Evolutionary conservation across 2,888 invertebrate genomes (phyloP).

Genomic region (Synanthedon vespiformis): DNA sequence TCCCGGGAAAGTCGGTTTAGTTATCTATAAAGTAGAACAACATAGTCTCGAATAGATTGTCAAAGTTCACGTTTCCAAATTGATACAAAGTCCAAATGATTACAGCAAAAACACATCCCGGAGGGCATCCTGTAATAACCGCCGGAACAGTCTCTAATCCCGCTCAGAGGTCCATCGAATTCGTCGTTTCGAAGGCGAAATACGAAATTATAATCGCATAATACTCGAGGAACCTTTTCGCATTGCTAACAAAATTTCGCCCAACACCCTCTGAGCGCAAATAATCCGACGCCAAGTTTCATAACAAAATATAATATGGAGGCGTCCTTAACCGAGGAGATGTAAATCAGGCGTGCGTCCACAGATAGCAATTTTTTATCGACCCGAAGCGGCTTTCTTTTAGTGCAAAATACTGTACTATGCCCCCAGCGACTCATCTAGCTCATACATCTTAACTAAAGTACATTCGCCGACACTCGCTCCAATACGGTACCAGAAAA

Average conservation of each 20-base stretch:
- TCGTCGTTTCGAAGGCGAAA: constrained; percentile 16
- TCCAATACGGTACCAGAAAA: no score
- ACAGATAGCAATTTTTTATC: constrained; percentile 13
- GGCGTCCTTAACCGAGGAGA: constrained; percentile 4
- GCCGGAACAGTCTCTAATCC: background rate
- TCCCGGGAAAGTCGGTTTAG: no score
- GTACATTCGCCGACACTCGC: background rate
- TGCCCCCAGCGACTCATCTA: constrained; percentile 22
- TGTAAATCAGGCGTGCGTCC: constrained; percentile 11
- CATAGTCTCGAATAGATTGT: no score
- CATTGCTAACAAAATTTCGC: constrained; percentile 25
- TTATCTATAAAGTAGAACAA: no score
- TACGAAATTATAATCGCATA: constrained; percentile 22
- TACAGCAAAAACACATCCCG: background rate
- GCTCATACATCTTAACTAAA: constrained; percentile 9
- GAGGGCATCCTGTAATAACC: background rate
- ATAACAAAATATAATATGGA: constrained; percentile 22
- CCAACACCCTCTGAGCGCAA: constrained; percentile 18
- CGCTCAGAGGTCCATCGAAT: constrained; percentile 8
- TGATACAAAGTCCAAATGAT: no score
- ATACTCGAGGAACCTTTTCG: constrained; percentile 18
- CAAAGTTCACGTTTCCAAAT: no score
- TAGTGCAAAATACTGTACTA: constrained; percentile 28
- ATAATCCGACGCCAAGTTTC: constrained; percentile 29
- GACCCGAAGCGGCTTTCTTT: constrained; percentile 11